A percentile compares a stretch with the other conserved stretches of the same genome.
Evolutionary conservation across 2,113 vertebrate species (phyloP).

Genomic region (Vanacampus margaritifer): DNA sequence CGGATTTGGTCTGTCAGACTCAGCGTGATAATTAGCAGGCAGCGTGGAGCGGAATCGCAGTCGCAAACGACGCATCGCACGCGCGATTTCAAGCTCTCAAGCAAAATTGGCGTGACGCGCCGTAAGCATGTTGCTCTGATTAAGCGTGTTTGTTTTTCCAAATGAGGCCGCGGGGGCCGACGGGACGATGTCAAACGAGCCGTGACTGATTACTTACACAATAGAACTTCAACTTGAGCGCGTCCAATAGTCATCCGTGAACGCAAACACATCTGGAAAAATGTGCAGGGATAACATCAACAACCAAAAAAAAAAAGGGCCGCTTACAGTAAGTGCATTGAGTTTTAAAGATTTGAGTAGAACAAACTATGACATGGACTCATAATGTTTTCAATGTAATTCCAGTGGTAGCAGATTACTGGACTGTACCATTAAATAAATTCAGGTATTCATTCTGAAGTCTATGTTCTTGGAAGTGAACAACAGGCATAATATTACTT

Average conservation of each 20-base stretch:
- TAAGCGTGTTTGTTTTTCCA: conserved; percentile 52
- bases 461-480: too few species aligned
- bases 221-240: conserved; percentile 47
- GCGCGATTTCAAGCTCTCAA: conserved; percentile 22
- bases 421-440: not conserved
- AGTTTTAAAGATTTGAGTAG: not conserved
- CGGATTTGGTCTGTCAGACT: conserved; percentile 14
- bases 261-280: conserved; percentile 55
- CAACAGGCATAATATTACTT: too few species aligned
- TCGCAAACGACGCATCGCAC: conserved; percentile 39
- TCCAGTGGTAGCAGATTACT: not conserved
- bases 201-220: conserved; percentile 53
- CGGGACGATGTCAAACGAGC: conserved; percentile 46
- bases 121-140: conserved; percentile 46
- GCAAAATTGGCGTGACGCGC: conserved; percentile 36
- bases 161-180: conserved; percentile 48
- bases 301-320: not conserved
- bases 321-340: not conserved
- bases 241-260: conserved; percentile 41
- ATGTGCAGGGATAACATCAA: not conserved
- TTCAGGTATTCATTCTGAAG: too few species aligned
- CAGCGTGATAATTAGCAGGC: conserved; percentile 1
- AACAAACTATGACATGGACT: not conserved
- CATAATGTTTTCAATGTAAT: not conserved
- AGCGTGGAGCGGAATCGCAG: not conserved